phyloP scores from a whole-genome alignment of 2,113 vertebrate species.

The Melospiza melodia region DNA sequence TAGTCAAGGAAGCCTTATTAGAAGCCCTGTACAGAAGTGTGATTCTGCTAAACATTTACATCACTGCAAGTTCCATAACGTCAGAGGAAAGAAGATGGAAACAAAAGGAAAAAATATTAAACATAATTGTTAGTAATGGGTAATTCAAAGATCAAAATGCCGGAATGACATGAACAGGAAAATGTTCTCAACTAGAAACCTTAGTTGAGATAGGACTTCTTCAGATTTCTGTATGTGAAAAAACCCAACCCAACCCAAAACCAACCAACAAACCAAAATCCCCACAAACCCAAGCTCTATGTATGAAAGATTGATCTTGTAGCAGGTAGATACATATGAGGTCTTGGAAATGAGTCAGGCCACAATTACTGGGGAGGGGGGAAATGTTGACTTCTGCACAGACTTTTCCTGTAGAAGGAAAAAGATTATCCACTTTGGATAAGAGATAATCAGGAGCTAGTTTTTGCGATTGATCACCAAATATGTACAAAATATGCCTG shows the following conservation, averaged over 20 bases:
- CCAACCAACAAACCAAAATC: background rate
- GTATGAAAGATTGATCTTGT: background rate
- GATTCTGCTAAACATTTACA: background rate
- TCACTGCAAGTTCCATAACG: background rate
- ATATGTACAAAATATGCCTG: background rate
- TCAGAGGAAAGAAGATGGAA: background rate
- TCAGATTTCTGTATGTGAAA: background rate
- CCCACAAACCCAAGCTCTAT: accelerated
- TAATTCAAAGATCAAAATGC: background rate
- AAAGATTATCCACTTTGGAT: background rate
- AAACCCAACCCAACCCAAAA: background rate
- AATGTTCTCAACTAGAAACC: background rate
- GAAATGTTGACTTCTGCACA: background rate
- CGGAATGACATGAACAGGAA: background rate
- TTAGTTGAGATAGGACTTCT: background rate
- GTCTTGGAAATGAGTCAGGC: background rate
- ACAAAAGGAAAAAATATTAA: background rate
- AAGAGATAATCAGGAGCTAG: background rate
- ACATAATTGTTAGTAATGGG: background rate
- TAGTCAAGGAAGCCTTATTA: background rate
- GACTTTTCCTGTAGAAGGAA: background rate
- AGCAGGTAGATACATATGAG: accelerated
- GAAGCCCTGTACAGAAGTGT: background rate
- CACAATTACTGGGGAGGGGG: background rate
- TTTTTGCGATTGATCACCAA: background rate